Percentiles rank a stretch among this genome's conserved stretches.
These are phyloP conservation scores for Suillia variegata DNA, from an alignment of 2,888 invertebrate genomes.

Conservation along the genomic window DNA sequence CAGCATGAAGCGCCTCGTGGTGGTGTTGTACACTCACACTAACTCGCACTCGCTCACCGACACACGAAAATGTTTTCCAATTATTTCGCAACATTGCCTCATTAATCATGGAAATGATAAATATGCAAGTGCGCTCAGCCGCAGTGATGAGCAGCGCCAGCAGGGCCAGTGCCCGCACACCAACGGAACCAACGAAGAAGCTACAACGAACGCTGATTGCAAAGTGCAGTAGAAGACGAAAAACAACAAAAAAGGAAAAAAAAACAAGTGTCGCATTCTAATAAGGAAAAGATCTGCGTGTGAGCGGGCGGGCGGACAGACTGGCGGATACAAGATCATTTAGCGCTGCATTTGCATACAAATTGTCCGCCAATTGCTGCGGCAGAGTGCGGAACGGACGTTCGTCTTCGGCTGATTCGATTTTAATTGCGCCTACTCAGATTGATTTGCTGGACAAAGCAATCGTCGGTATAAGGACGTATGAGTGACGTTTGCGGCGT, in stretches of 20 bases:
- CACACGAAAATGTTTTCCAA: conserved; percentile 50
- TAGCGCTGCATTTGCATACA: conserved; percentile 1
- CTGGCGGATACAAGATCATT: too few relatives aligned
- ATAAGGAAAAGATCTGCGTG: background rate
- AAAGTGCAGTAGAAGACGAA: too few relatives aligned
- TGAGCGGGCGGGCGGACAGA: background rate
- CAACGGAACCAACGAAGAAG: background rate
- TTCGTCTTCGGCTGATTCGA: too few relatives aligned
- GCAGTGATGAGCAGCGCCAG: background rate
- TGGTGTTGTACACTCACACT: too few relatives aligned
- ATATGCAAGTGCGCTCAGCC: conserved; percentile 43
- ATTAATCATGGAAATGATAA: conserved; percentile 55
- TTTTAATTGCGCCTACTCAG: too few relatives aligned
- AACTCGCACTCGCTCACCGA: too few relatives aligned
- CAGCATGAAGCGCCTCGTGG: background rate
- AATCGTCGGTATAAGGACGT: too few relatives aligned
- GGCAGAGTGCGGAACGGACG: too few relatives aligned
- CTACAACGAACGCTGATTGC: background rate
- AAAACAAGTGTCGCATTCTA: background rate
- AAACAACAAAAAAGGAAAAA: background rate
- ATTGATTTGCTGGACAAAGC: too few relatives aligned
- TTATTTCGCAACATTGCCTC: conserved; percentile 50
- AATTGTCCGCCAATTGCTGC: background rate
- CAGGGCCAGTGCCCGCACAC: background rate
- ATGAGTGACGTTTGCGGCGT: too few relatives aligned